Percentiles rank a stretch among this genome's conserved stretches.
Conservation (phyloP, 1,140 invertebrate genomes). For the Heliconius himera region DNA sequence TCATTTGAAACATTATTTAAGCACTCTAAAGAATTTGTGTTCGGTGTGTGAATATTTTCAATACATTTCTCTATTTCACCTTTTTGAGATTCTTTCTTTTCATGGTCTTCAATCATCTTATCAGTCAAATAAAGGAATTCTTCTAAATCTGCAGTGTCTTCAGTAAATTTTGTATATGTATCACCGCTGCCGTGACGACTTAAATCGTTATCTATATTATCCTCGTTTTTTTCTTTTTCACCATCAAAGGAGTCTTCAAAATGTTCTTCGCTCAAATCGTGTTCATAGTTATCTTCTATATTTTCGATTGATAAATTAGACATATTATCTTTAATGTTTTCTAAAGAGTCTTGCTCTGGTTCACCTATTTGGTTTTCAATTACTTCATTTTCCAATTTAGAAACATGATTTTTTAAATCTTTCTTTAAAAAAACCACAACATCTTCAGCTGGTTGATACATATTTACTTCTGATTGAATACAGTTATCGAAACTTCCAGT, state of each 20-base stretch:
- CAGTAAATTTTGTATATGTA: constrained; percentile 74
- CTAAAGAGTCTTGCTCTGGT: constrained; percentile 11
- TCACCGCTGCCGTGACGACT: constrained; percentile 70
- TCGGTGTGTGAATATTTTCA: constrained; percentile 64
- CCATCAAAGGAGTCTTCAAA: constrained; percentile 55
- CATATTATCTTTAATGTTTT: constrained; percentile 24
- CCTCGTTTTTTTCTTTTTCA: constrained; percentile 43
- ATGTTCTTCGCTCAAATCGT: constrained; percentile 57
- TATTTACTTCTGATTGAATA: constrained; percentile 11
- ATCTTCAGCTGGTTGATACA: not conserved
- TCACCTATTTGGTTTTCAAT: not conserved
- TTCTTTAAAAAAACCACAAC: not conserved
- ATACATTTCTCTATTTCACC: constrained; percentile 48
- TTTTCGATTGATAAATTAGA: constrained; percentile 53
- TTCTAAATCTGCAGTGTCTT: constrained; percentile 66
- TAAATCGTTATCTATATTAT: constrained; percentile 45
- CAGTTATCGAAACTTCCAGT: constrained; percentile 19
- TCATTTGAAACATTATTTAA: constrained; percentile 46
- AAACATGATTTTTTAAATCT: not conserved
- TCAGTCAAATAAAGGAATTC: constrained; percentile 75
- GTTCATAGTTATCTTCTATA: constrained; percentile 60
- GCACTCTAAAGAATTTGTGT: constrained; percentile 65
- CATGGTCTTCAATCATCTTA: constrained; percentile 57
- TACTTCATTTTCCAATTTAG: not conserved
- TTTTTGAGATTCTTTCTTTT: constrained; percentile 36